Evolutionary conservation across 2,888 invertebrate species (phyloP), one percentile per base, ranked within the genome.

Genomic region (Chrysodeixis includens): DNA sequence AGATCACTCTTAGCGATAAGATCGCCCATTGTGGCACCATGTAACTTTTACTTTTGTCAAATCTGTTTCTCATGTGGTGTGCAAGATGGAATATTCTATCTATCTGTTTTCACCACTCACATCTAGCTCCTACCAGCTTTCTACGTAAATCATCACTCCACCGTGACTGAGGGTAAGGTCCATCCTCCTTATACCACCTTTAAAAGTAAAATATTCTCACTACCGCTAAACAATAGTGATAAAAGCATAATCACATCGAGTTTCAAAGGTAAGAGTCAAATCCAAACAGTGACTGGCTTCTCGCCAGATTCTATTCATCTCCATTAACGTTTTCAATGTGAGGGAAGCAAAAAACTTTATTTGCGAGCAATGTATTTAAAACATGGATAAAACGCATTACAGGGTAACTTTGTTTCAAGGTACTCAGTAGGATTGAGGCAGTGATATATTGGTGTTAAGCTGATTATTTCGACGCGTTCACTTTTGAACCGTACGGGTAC

Each of bases 271-370:
- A 89, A 12, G 60, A 30, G 55, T 54, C 51, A 68, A 78, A 81
- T 73, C 71, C 71, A 81, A 77, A 71, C 79, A 66, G 30, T 35
- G 76, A 77, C 87, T 93, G 93, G 93, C 92, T 84, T 84, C 81
- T 82, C 75, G 93, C 94, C 94, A 93, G 88, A 80, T 83, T 83
- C 88, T 83, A 92, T 93, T 88, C 88, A 90, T 93, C 92, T 88
- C 92, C 88, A 93, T 93, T 94, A 93, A 85, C 87, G 86, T 84
- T 86, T 88, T 85, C 88, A 90, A 90, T 86, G 86, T 85, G 85
- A 85, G 84, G 80, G 85, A 87, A 85, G 88, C 88, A 92, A 93
- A 93, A 92, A 93, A 91, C 87, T 87, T 90, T 88, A 90, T 89
- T 86, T 86, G 83, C 87, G 77, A 83, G 88, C 89, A 88, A 92